Evolutionary conservation across 2,113 vertebrate genomes (phyloP).

Genomic region (Dasyurus viverrinus): DNA sequence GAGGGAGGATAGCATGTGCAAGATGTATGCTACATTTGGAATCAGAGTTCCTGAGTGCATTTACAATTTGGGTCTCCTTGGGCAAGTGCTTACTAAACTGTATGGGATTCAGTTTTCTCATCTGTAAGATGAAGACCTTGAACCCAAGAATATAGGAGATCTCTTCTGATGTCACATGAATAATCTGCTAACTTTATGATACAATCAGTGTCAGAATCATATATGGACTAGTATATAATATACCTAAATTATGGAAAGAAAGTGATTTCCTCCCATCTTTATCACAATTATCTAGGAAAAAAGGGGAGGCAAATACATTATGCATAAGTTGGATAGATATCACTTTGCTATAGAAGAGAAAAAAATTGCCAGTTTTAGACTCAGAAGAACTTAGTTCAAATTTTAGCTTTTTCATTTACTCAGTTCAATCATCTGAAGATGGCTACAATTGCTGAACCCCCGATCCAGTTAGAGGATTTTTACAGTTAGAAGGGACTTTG

Average conservation of each 20-base stretch:
- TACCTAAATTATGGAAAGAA: too few relatives aligned
- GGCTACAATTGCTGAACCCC: neutral
- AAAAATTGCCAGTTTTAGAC: neutral
- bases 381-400: neutral
- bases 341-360: too few relatives aligned
- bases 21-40: neutral
- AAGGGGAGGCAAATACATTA: too few relatives aligned
- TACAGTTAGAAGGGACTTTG: neutral
- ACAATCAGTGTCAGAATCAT: too few relatives aligned
- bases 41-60: neutral
- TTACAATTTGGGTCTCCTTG: neutral
- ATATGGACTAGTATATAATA: too few relatives aligned
- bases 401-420: neutral
- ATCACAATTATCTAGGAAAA: too few relatives aligned
- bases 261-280: too few relatives aligned
- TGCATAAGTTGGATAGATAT: too few relatives aligned
- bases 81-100: neutral
- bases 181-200: neutral
- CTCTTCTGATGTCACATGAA: neutral
- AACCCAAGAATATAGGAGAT: neutral
- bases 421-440: neutral
- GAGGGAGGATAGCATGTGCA: neutral
- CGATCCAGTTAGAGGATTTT: neutral
- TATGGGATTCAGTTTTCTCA: neutral
- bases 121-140: neutral